Evolutionary conservation across 2,888 invertebrate genomes (phyloP), one percentile per base, ranked within the genome.

Genomic region (Stenurella melanura): DNA sequence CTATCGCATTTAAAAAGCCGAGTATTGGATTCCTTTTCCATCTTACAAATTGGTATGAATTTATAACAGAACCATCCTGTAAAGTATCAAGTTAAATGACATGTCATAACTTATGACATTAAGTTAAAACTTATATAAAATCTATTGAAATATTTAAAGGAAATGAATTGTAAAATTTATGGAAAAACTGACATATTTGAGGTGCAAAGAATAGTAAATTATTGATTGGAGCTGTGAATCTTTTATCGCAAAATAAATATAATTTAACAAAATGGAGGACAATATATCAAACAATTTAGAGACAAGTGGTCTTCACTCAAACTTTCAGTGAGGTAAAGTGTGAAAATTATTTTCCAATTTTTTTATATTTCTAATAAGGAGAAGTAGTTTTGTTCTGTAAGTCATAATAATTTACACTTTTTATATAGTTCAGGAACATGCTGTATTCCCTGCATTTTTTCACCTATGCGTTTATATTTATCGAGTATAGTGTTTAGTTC

Each of bases 281-380:
- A 15, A 42, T 50, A 50, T 50, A 50, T 50, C n/a, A 50, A 7
- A 50, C n/a, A 50, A 50, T 17, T n/a, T 50, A 50, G n/a, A 50
- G n/a, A 50, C n/a, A 50, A n/a, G 50, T 50, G n/a, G 50, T 50
- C n/a, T 50, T 50, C 50, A n/a, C 50, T 50, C 50, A 50, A 50
- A 50, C 50, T 50, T n/a, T 50, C n/a, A 50, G 4, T 50, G n/a
- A 50, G 15, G 15, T 50, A 50, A 50, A n/a, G 50, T 50, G n/a
- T 6, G 6, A n/a, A 50, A n/a, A 50, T 50, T 50, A 15, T 50
- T 50, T 50, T n/a, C n/a, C n/a, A 34, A 6, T 17, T 42, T 42
- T 42, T 42, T 15, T 1, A 10, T 38, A 38, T 7, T 50, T 50
- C 50, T 34, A 50, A n/a, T 50, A 50, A 50, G 50, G n/a, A n/a